phyloP scores from a whole-genome alignment of 53 echinoderm and acorn worm species.

The Hippasteria phrygiana region DNA sequence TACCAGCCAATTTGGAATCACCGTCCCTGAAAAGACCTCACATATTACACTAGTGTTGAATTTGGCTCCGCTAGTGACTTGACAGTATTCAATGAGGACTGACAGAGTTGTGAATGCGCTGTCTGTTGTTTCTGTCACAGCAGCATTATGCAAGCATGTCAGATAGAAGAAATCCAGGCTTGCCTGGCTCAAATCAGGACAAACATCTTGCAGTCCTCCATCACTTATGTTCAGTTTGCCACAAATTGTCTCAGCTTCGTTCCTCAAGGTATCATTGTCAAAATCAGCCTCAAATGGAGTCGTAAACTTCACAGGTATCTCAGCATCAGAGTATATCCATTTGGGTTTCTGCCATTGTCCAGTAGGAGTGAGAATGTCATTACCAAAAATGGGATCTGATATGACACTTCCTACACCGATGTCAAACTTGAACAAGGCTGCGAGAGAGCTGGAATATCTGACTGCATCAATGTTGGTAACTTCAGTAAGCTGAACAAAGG shows the following conservation, averaged over 20 bases:
- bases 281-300: constrained; percentile 69
- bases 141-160: constrained; percentile 77
- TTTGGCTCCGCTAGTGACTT: constrained; percentile 6
- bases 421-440: constrained; percentile 82
- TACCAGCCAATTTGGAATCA: constrained; percentile 68
- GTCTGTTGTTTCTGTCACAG: constrained; percentile 61
- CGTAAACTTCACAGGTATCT: constrained; percentile 53
- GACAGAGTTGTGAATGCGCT: constrained; percentile 69
- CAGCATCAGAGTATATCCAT: constrained; percentile 73
- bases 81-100: constrained; percentile 66
- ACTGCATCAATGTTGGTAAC: constrained; percentile 65
- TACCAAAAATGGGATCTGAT: constrained; percentile 63
- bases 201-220: constrained; percentile 43
- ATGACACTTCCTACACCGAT: constrained; percentile 35
- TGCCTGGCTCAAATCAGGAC: constrained; percentile 59
- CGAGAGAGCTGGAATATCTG: constrained; percentile 40
- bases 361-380: constrained; percentile 71
- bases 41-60: constrained; percentile 46
- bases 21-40: constrained; percentile 24
- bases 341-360: constrained; percentile 80
- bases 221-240: constrained; percentile 47
- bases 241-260: constrained; percentile 65
- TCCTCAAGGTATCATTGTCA: constrained; percentile 56
- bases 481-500: constrained; percentile 72
- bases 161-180: constrained; percentile 78